Conservation (phyloP, 2,113 vertebrate genomes). For the Perca fluviatilis region DNA sequence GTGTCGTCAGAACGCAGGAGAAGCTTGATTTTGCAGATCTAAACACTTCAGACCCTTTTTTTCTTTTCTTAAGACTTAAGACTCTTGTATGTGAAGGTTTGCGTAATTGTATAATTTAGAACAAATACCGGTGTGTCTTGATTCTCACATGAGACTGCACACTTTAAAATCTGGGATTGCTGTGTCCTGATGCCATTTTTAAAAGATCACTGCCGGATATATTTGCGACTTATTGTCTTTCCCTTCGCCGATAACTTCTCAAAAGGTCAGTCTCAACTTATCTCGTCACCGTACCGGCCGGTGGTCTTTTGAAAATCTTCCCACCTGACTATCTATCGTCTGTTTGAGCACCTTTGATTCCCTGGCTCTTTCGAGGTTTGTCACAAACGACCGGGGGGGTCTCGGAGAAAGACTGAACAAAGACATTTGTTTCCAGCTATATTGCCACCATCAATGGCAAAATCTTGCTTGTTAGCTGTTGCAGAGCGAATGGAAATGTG, state of each 20-base stretch:
- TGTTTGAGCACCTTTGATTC: slow-evolving; percentile 63
- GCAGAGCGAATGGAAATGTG: slow-evolving; percentile 71
- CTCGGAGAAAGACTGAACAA: slow-evolving; percentile 69
- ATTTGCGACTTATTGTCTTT: slow-evolving; percentile 25
- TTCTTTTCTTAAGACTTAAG: not conserved
- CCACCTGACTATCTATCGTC: slow-evolving; percentile 56
- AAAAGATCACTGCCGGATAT: not conserved
- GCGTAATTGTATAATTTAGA: not conserved
- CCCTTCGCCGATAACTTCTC: slow-evolving; percentile 25
- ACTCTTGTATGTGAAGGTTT: not conserved
- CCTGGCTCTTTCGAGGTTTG: slow-evolving; percentile 64
- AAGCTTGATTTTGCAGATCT: slow-evolving; percentile 5
- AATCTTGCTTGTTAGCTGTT: slow-evolving; percentile 80
- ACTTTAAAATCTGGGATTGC: not conserved
- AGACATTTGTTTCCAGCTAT: slow-evolving; percentile 79
- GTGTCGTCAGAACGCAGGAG: not conserved
- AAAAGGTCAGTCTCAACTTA: slow-evolving; percentile 27
- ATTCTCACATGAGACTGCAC: not conserved
- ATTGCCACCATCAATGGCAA: slow-evolving; percentile 78
- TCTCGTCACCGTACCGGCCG: slow-evolving; percentile 30
- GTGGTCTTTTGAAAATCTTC: slow-evolving; percentile 57
- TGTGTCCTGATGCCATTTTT: not conserved
- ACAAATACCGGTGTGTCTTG: not conserved
- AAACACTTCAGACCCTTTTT: not conserved
- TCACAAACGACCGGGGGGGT: slow-evolving; percentile 68